Conservation (phyloP, 2,797 vertebrate species). For the Liasis olivaceus region DNA sequence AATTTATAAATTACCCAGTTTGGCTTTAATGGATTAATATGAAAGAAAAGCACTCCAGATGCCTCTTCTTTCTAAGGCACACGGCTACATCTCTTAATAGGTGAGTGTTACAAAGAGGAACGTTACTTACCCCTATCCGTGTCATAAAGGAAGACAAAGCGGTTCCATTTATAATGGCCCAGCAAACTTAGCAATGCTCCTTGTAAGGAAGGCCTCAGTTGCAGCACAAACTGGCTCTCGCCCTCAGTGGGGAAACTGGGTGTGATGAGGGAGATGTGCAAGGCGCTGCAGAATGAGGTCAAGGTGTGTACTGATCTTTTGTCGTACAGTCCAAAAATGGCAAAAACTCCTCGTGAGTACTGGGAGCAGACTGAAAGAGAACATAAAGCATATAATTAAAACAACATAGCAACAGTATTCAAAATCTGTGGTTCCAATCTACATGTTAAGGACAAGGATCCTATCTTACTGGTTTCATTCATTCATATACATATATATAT, state of each 20-base stretch:
- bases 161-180: constrained; percentile 97
- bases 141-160: constrained; percentile 98
- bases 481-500: too few species aligned
- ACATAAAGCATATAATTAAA: background rate
- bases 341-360: constrained; percentile 97
- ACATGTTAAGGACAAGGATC: background rate
- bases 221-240: constrained; percentile 96
- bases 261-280: constrained; percentile 98
- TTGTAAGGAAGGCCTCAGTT: constrained; percentile 92
- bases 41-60: background rate
- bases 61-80: constrained; percentile 1
- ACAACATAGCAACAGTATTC: background rate
- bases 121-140: constrained; percentile 91
- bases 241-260: constrained; percentile 97
- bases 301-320: constrained; percentile 98
- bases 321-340: constrained; percentile 99
- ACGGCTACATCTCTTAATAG: background rate
- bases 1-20: background rate
- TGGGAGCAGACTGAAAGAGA: constrained; percentile 83
- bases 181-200: constrained; percentile 92
- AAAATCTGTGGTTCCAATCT: background rate
- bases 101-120: background rate
- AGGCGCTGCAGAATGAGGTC: constrained; percentile 98
- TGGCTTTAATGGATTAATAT: background rate
- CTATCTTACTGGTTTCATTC: background rate